Conservation (phyloP, 2,888 invertebrate species). For the Philonicus albiceps region DNA sequence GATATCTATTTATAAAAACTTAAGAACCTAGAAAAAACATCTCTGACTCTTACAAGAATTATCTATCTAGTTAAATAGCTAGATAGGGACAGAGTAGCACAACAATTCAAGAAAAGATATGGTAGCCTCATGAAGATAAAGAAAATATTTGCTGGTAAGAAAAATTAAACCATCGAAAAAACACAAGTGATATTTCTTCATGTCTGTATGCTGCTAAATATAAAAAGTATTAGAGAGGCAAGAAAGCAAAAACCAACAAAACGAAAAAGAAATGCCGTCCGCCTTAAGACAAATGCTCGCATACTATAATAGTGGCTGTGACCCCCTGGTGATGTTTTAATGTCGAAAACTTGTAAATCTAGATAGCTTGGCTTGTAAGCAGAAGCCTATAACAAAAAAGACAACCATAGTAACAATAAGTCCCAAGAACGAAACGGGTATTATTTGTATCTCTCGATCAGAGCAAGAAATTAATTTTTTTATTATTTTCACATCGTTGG, state of each 20-base stretch:
- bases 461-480: not conserved
- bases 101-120: not conserved
- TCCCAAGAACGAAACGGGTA: not conserved
- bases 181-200: not conserved
- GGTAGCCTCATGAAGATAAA: not conserved
- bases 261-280: not conserved
- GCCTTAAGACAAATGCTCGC: not conserved
- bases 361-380: not conserved
- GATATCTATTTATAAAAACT: not conserved
- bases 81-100: not conserved
- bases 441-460: not conserved
- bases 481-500: not conserved
- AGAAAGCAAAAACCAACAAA: not conserved
- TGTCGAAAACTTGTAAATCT: constrained; percentile 6
- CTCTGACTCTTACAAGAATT: not conserved
- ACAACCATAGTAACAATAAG: not conserved
- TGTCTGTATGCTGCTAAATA: not conserved
- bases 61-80: not conserved
- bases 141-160: not conserved
- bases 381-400: not conserved
- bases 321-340: not conserved
- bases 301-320: not conserved
- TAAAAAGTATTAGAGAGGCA: not conserved
- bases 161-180: not conserved
- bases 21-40: not conserved